phyloP scores from a whole-genome alignment of 1,140 invertebrate genomes.

The Plutomurus gul region DNA sequence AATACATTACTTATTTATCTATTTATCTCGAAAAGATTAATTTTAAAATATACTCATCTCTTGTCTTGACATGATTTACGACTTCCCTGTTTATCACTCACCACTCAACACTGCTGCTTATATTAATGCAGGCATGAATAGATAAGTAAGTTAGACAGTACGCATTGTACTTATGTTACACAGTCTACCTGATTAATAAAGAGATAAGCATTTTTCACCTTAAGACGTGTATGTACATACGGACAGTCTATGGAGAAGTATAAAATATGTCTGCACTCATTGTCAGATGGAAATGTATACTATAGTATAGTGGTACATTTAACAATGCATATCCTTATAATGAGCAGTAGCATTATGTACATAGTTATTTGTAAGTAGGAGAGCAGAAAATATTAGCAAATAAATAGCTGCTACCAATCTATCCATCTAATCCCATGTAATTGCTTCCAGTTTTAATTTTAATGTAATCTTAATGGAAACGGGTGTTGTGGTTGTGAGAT shows the following conservation, averaged over 20 bases:
- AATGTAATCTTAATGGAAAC: constrained; percentile 5
- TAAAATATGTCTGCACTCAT: no score
- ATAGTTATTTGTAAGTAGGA: no score
- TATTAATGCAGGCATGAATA: not conserved
- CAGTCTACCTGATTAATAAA: not conserved
- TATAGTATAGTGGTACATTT: no score
- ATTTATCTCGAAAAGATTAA: not conserved
- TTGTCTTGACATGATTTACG: not conserved
- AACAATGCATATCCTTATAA: not conserved
- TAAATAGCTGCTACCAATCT: no score
- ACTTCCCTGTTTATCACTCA: not conserved
- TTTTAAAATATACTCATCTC: not conserved
- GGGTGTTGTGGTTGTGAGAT: not conserved
- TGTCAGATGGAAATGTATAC: no score
- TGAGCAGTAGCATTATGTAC: no score
- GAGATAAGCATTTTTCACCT: not conserved
- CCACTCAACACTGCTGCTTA: not conserved
- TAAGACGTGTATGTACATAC: no score
- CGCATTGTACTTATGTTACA: not conserved
- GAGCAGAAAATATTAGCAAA: no score
- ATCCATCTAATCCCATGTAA: no score
- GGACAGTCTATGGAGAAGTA: no score
- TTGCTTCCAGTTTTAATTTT: constrained; percentile 13
- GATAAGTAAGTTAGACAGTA: not conserved
- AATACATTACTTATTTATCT: not conserved